Base-by-base conservation (phyloP, 2,113 vertebrate species). In the Saiga tatarica region DNA sequence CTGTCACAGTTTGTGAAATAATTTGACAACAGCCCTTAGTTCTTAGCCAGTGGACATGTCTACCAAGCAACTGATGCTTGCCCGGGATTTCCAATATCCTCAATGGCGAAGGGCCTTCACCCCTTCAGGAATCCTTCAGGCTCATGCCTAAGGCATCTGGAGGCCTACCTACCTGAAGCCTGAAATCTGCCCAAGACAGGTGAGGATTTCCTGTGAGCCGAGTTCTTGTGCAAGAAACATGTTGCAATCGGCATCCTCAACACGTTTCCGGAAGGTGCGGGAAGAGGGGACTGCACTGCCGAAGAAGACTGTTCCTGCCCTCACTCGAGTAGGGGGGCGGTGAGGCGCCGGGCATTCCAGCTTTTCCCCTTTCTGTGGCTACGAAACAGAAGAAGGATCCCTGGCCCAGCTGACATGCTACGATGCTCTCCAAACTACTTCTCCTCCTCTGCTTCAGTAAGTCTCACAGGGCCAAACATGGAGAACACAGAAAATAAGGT, bases 391-490 rank as follows among this genome's bases (percentile, higher is more conserved):
- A 25, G 36, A 17, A 11, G 25, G 39, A 36, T 1, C 6, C 12
- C 9, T 23, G 50, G 39, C 50, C 33, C n/a, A 15, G 39, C 81
- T 1, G 33, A 42, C 2, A 6, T n/a, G 92, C 52, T 30, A 7
- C 4, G 5, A 79, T 71, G 95, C 55, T 86, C 7, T 12, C 52
- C 15, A 12, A 5, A 26, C 92, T 71, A 0, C 47, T 96, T 15
- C 11, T 25, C 19, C 19, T 94, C 17, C 57, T 90, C 47, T 79
- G 91, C 47, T 23, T 89, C 64, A 53, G 79, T 89, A 64, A 90
- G 91, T 86, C 17, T 55, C 47, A 33, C 0, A 2, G 76, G 76
- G 62, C 25, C 1, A 3, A 1, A 13, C 4, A 0, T 1, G 7
- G 76, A 39, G 89, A 9, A 7, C 0, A 0, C 3, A 33, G 59